phyloP scores from a whole-genome alignment of 2,797 vertebrate species.

The Decapterus maruadsi region DNA sequence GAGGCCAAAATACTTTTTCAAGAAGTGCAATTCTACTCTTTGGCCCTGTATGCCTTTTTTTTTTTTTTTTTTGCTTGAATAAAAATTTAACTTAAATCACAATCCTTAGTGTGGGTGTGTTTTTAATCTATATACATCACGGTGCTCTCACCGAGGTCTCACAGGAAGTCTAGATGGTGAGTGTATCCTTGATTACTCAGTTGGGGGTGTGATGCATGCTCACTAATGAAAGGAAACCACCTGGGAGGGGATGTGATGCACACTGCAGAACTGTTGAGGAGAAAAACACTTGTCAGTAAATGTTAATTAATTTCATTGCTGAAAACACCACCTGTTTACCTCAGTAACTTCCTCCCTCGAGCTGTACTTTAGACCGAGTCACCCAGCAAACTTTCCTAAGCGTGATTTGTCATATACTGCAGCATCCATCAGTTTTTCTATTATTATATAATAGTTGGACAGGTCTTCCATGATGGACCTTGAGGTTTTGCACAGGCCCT shows the following conservation, averaged over 20 bases:
- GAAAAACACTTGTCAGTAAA: neutral
- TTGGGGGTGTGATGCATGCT: neutral
- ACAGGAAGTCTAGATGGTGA: neutral
- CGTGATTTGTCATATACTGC: neutral
- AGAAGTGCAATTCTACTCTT: slow-evolving; percentile 66
- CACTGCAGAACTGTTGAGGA: neutral
- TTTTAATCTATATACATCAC: neutral
- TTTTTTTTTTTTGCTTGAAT: slow-evolving; percentile 62
- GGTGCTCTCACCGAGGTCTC: neutral
- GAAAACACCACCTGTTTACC: neutral
- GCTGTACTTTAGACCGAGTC: neutral
- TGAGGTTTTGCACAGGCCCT: neutral
- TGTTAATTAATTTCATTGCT: neutral
- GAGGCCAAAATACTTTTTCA: slow-evolving; percentile 20
- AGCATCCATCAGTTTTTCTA: neutral
- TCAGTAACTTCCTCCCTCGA: neutral
- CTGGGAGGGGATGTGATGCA: neutral
- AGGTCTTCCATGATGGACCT: neutral
- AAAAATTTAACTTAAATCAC: slow-evolving; percentile 59
- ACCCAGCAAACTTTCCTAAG: neutral
- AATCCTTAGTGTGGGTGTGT: slow-evolving; percentile 11
- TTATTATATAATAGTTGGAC: neutral
- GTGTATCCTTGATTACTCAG: neutral
- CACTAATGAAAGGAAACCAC: neutral
- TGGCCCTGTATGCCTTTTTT: slow-evolving; percentile 40